These are phyloP conservation scores for Hycleus cichorii DNA, from an alignment of 1,140 invertebrate species.

Conservation along the genomic window DNA sequence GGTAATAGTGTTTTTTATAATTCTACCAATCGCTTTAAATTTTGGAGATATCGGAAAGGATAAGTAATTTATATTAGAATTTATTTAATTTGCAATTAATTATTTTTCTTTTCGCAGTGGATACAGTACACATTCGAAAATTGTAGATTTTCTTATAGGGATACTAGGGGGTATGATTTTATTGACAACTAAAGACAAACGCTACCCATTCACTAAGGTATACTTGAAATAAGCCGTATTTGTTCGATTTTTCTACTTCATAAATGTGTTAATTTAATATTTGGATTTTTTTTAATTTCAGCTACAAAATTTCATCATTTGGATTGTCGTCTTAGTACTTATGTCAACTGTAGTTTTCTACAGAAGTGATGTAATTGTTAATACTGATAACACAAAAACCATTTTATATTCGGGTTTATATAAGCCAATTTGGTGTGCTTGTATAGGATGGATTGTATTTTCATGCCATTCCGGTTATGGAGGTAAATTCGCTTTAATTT, in stretches of 20 bases:
- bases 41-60: slow-evolving; percentile 16
- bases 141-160: slow-evolving; percentile 28
- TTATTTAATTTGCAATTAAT: neutral
- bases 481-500: slow-evolving; percentile 7
- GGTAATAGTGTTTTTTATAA: slow-evolving; percentile 24
- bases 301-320: slow-evolving; percentile 20
- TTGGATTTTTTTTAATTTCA: slow-evolving; percentile 8
- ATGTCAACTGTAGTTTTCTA: neutral
- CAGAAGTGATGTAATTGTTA: neutral
- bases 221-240: too few species aligned
- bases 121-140: slow-evolving; percentile 30
- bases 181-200: slow-evolving; percentile 13
- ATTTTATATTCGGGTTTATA: slow-evolving; percentile 19
- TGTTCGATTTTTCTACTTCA: too few species aligned
- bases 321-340: slow-evolving; percentile 14
- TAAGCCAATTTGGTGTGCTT: slow-evolving; percentile 27
- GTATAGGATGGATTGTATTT: slow-evolving; percentile 30
- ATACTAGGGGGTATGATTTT: slow-evolving; percentile 23
- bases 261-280: too few species aligned
- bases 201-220: slow-evolving; percentile 20
- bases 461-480: slow-evolving; percentile 27
- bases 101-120: slow-evolving; percentile 12
- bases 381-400: slow-evolving; percentile 7
- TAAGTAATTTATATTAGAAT: slow-evolving; percentile 20
- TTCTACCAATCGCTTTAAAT: slow-evolving; percentile 21